phyloP scores from a whole-genome alignment of 1,140 invertebrate genomes.

The Homarus americanus region DNA sequence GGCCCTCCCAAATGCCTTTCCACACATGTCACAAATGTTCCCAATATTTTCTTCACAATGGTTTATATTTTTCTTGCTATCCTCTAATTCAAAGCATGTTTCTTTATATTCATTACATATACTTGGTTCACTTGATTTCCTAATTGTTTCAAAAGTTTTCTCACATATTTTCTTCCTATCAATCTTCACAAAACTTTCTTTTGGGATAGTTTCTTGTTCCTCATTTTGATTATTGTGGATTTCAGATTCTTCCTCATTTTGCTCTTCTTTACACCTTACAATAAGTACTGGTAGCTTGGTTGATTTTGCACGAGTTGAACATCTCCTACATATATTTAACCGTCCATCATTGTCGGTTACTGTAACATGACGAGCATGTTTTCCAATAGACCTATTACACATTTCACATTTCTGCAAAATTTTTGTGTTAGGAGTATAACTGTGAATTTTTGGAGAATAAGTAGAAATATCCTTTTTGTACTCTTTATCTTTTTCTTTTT shows the following conservation, averaged over 20 bases:
- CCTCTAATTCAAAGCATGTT: not conserved
- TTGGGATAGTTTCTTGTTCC: not conserved
- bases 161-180: not conserved
- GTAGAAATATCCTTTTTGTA: not conserved
- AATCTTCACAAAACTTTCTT: not conserved
- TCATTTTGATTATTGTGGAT: not conserved
- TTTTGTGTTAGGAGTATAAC: not conserved
- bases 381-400: not conserved
- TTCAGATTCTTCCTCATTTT: not conserved
- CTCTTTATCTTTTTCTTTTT: not conserved
- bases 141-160: not conserved
- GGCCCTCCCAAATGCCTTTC: slow-evolving; percentile 41
- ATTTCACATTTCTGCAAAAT: not conserved
- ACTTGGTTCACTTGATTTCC: not conserved
- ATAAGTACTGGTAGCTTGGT: not conserved
- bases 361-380: no score
- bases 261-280: not conserved
- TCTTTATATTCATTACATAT: not conserved
- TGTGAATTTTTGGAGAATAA: not conserved
- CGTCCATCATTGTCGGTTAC: not conserved
- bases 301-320: not conserved
- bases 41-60: not conserved
- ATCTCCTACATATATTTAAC: not conserved
- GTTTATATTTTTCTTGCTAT: not conserved
- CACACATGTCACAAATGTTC: slow-evolving; percentile 21